A percentile compares a stretch with the other conserved stretches of the same genome.
Evolutionary conservation across 2,888 invertebrate genomes (phyloP).

Genomic region (Aphrophora alni): DNA sequence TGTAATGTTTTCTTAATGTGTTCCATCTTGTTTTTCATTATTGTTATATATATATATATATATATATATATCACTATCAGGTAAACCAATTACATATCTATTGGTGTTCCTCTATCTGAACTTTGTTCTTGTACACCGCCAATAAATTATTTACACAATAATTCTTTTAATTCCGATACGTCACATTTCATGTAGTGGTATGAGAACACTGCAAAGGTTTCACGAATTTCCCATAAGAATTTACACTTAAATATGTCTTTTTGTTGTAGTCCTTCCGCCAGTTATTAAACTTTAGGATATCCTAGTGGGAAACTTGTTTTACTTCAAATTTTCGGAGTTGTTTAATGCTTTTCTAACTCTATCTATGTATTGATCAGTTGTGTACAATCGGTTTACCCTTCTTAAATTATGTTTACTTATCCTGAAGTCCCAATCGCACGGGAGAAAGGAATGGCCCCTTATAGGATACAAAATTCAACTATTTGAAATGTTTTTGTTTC

Average conservation of each 20-base stretch:
- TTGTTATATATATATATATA: too few species aligned
- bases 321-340: constrained; percentile 16
- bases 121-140: not conserved
- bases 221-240: constrained; percentile 11
- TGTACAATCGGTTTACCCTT: constrained; percentile 16
- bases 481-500: not conserved
- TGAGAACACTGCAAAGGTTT: constrained; percentile 3
- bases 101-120: not conserved
- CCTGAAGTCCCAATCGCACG: constrained; percentile 12
- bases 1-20: too few species aligned
- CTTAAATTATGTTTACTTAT: constrained; percentile 17
- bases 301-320: not conserved
- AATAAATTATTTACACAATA: not conserved
- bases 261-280: constrained; percentile 6
- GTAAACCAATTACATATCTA: too few species aligned
- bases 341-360: not conserved
- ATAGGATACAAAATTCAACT: constrained; percentile 22
- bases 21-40: too few species aligned
- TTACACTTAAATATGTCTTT: constrained; percentile 7
- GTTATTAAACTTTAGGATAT: constrained; percentile 14
- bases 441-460: constrained; percentile 11
- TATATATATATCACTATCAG: too few species aligned
- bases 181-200: constrained; percentile 22
- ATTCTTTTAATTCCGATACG: not conserved
- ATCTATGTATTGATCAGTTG: not conserved